Conservation (phyloP, 2,797 vertebrate genomes). For the Hydrophis major region DNA sequence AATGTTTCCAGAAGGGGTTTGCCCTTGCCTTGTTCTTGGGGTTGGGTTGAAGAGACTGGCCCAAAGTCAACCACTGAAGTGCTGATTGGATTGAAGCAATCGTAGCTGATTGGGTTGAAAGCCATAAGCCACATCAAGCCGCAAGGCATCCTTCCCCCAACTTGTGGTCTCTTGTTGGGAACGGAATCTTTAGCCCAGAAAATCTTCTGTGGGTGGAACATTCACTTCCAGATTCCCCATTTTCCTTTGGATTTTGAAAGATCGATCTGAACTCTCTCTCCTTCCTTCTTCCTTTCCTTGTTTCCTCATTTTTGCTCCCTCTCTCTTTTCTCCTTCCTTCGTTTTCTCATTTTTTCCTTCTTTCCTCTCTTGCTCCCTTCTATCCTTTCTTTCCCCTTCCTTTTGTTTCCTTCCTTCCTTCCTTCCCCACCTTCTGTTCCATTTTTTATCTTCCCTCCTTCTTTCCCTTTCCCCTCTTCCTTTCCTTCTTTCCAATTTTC, state of each 20-base stretch:
- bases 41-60: too few relatives aligned
- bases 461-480: too few relatives aligned
- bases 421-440: too few relatives aligned
- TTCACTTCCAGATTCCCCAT: background rate
- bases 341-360: conserved; percentile 30
- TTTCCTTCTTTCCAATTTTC: background rate
- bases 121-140: background rate
- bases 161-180: background rate
- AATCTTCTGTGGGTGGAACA: background rate
- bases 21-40: background rate
- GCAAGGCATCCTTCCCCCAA: background rate
- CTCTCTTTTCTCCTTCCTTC: conserved; percentile 16
- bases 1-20: background rate
- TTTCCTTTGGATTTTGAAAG: background rate
- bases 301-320: conserved; percentile 9
- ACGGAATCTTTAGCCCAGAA: background rate
- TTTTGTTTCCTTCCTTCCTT: background rate
- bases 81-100: background rate
- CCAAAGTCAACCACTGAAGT: too few relatives aligned
- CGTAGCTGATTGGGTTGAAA: background rate
- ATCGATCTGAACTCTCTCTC: background rate
- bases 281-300: background rate
- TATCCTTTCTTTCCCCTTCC: conserved; percentile 1
- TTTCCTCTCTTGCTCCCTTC: too few relatives aligned
- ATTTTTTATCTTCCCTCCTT: too few relatives aligned